Conservation (phyloP, 2,888 invertebrate species). For the Parascotia fuliginaria region DNA sequence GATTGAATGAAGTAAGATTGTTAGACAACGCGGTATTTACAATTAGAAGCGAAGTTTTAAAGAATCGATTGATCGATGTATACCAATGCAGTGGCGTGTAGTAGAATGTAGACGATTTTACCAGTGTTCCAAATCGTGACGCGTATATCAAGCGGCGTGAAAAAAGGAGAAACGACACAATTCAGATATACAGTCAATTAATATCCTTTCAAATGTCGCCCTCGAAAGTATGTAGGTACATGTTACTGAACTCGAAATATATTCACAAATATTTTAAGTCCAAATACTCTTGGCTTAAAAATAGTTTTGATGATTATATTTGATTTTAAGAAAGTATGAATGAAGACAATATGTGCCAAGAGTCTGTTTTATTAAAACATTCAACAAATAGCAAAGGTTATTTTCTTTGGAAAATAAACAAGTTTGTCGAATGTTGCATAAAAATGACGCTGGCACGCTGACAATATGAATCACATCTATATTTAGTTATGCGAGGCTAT, state of each 20-base stretch:
- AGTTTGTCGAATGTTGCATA: neutral
- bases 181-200: constrained; percentile 74
- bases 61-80: constrained; percentile 43
- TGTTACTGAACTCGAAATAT: too few species aligned
- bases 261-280: too few species aligned
- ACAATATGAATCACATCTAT: constrained; percentile 3
- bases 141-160: constrained; percentile 84
- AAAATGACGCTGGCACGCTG: neutral
- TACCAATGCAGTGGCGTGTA: constrained; percentile 62
- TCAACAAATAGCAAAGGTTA: neutral
- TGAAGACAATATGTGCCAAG: neutral
- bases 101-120: constrained; percentile 75
- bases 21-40: constrained; percentile 33
- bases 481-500: constrained; percentile 9
- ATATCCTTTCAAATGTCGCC: constrained; percentile 56
- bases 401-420: neutral
- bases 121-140: constrained; percentile 85
- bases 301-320: neutral
- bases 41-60: constrained; percentile 26
- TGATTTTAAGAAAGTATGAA: neutral
- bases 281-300: neutral
- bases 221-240: constrained; percentile 41
- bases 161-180: constrained; percentile 84
- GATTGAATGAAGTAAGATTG: constrained; percentile 29
- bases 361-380: constrained; percentile 12